These are phyloP conservation scores for Drosophila repleta DNA, from an alignment of 1,140 invertebrate species.

Conservation along the genomic window DNA sequence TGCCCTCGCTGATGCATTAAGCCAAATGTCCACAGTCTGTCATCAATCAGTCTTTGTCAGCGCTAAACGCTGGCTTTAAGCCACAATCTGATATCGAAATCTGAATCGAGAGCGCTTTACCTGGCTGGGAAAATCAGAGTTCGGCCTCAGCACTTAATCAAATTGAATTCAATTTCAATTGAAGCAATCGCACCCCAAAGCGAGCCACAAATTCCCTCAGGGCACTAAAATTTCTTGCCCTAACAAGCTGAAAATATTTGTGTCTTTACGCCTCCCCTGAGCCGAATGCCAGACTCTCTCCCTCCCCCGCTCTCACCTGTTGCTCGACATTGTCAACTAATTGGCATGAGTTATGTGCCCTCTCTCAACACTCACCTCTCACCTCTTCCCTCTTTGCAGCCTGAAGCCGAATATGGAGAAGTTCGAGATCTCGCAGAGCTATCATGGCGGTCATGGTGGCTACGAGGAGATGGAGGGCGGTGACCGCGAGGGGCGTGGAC, in stretches of 20 bases:
- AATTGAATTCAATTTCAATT: conserved; percentile 81
- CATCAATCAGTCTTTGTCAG: conserved; percentile 74
- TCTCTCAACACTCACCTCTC: not conserved
- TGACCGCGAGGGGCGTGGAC: conserved; percentile 84
- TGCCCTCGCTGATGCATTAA: conserved; percentile 19
- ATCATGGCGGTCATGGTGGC: conserved; percentile 83
- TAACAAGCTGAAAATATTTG: conserved; percentile 79
- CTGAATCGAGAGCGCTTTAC: conserved; percentile 41
- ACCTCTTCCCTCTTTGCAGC: conserved; percentile 39
- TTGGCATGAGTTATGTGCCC: conserved; percentile 67
- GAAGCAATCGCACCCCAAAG: conserved; percentile 8
- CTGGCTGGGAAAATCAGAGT: conserved; percentile 35
- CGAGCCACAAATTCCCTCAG: conserved; percentile 36
- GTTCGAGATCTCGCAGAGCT: conserved; percentile 86
- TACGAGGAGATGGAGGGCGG: conserved; percentile 85
- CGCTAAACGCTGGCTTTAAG: conserved; percentile 33
- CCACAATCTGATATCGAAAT: conserved; percentile 37
- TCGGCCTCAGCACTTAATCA: conserved; percentile 76
- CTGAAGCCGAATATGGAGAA: conserved; percentile 85
- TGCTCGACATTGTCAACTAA: conserved; percentile 50
- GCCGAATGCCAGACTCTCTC: conserved; percentile 3
- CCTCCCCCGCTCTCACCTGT: conserved; percentile 49
- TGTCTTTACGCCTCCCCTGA: conserved; percentile 60
- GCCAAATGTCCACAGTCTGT: conserved; percentile 26
- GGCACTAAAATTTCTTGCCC: conserved; percentile 48